Evolutionary conservation across 2,888 invertebrate species (phyloP).

Genomic region (Rhagonycha fulva): DNA sequence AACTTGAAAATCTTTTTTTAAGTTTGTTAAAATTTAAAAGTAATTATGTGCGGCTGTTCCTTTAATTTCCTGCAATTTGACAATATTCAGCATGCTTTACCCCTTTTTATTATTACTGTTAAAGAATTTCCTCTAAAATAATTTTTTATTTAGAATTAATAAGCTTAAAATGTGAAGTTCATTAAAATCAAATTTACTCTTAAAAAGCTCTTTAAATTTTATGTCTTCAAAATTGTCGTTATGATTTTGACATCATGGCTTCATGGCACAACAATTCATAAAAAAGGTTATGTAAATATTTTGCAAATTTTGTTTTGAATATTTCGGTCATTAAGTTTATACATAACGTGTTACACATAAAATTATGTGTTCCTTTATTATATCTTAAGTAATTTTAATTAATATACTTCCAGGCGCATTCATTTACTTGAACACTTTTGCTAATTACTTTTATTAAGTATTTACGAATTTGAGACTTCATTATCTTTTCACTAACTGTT

Average conservation of each 20-base stretch:
- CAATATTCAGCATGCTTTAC: not conserved
- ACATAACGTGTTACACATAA: not conserved
- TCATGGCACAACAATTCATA: not conserved
- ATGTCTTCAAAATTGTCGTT: not conserved
- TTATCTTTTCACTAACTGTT: not conserved
- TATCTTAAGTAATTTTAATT: not conserved
- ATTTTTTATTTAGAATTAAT: not conserved
- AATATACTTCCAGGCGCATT: not conserved
- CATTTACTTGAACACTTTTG: not conserved
- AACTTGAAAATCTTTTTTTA: not conserved
- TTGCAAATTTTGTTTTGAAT: not conserved
- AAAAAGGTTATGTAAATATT: not conserved
- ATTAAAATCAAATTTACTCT: not conserved
- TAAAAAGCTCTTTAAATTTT: not conserved
- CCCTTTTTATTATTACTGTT: too few relatives aligned
- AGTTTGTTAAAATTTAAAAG: not conserved
- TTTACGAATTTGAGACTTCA: not conserved
- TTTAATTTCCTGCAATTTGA: not conserved
- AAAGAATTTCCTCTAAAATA: not conserved
- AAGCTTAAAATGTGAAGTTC: not conserved
- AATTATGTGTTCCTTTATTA: not conserved
- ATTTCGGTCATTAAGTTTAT: not conserved
- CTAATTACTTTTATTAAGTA: not conserved
- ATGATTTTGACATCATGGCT: not conserved
- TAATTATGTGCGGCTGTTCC: not conserved